Base-by-base conservation (phyloP, 2,797 vertebrate genomes). In the Typhlichthys eigenmanni region DNA sequence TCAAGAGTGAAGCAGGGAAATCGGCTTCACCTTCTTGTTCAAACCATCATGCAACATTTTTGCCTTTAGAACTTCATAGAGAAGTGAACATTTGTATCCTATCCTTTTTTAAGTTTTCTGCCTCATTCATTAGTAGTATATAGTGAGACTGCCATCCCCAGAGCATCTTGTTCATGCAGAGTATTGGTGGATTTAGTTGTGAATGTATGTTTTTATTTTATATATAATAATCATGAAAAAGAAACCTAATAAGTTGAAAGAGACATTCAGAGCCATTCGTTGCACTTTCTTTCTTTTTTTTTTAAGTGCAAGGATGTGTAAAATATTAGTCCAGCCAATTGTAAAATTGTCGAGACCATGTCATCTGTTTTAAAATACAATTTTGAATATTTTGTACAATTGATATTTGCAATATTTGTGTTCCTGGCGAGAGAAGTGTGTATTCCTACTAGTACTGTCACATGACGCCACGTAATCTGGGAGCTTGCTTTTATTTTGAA, bases 151-250 rank as follows among this genome's bases (percentile, higher is more conserved):
- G 91, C 92, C 91, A 92, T 88, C 71, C 80, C 91, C 81, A 87
- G 87, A 92, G 90, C 89, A 90, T 93, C 90, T 92, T 92, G 88
- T 86, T 88, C 83, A 77, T 89, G 86, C 79, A 66, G 72, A 87
- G 85, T 91, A 81, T 58, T 83, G 89, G 85, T 89, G 86, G 85
- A 86, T 66, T 58, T 60, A 63, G 63, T 70, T 34, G 13, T 4
- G 64, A 24, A 58, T 47, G 47, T 9, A 1, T 54, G 65, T 51
- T 60, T 13, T 60, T 51, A n/a, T 17, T 16, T 43, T 43, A 2
- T 43, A 29, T 29, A 29, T 29, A 29, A 29, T 43, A 43, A 43
- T 43, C 38, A 29, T 24, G 11, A 71, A 46, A 47, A 47, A 24
- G 13, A 11, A 17, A 51, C 2, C 14, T 19, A 54, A 54, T 9